A percentile compares a stretch with the other conserved stretches of the same genome.
Evolutionary conservation across 2,797 vertebrate genomes (phyloP).

Genomic region (Tragopan temminckii): DNA sequence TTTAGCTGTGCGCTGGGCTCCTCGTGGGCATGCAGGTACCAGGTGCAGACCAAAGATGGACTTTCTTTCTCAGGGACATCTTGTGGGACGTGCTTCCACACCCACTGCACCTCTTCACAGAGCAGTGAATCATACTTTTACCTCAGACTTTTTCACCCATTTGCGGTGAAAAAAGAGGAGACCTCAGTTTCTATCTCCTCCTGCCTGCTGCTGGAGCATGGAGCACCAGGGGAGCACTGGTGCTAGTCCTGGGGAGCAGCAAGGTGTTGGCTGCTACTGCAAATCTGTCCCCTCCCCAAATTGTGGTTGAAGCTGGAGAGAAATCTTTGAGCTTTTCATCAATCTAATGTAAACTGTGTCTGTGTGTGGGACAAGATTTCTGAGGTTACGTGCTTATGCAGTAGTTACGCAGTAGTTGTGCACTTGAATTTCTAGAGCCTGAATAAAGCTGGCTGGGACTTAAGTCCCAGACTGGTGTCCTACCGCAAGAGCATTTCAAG

Average conservation of each 20-base stretch:
- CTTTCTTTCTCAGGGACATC: background rate
- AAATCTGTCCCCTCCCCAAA: background rate
- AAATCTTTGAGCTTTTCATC: background rate
- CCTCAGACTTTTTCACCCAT: background rate
- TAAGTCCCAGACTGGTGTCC: background rate
- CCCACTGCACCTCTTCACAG: background rate
- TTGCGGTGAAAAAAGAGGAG: background rate
- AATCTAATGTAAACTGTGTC: background rate
- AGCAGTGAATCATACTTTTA: background rate
- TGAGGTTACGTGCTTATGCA: background rate
- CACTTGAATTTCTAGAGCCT: accelerated
- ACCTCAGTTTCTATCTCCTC: background rate
- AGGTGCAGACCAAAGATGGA: accelerated
- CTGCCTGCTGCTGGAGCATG: background rate
- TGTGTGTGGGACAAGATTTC: background rate
- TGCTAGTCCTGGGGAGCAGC: background rate
- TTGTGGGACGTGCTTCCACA: background rate
- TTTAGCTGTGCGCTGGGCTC: background rate
- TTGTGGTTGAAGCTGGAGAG: background rate
- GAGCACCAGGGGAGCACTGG: background rate
- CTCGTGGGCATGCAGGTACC: accelerated
- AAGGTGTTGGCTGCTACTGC: background rate
- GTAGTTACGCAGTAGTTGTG: conserved; percentile 15
- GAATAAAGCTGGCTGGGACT: background rate
- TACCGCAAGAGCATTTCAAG: background rate